phyloP scores from a whole-genome alignment of 2,888 invertebrate genomes.

The Gasteruption jaculator region DNA sequence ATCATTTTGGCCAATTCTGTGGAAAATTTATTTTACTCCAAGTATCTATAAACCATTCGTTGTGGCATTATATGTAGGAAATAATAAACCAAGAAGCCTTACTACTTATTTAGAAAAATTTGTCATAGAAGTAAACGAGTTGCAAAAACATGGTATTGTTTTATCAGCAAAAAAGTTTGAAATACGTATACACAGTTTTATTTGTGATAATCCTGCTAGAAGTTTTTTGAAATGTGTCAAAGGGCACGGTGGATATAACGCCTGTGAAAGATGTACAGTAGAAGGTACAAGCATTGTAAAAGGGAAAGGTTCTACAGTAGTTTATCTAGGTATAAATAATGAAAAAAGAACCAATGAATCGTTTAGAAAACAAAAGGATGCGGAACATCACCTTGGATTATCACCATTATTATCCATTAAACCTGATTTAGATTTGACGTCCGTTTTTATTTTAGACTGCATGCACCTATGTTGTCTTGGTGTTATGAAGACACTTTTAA shows the following conservation, averaged over 20 bases:
- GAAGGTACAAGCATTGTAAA: too few relatives aligned
- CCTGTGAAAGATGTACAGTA: constrained; percentile 17
- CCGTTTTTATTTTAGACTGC: not conserved
- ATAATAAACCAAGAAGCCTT: too few relatives aligned
- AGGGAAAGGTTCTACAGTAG: not conserved
- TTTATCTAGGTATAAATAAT: constrained; percentile 2
- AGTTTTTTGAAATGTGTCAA: constrained; percentile 13
- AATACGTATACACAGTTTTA: too few relatives aligned
- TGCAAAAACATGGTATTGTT: too few relatives aligned
- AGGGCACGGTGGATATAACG: constrained; percentile 10
- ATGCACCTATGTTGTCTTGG: constrained; percentile 7
- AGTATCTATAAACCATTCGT: too few relatives aligned
- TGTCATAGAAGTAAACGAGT: too few relatives aligned
- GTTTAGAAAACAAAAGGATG: constrained; percentile 5
- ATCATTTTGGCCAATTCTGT: too few relatives aligned
- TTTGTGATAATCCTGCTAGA: constrained; percentile 21
- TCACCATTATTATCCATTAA: constrained; percentile 6
- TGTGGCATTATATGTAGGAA: too few relatives aligned
- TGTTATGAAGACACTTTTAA: constrained; percentile 1
- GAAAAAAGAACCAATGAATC: constrained; percentile 9
- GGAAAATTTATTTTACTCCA: too few relatives aligned
- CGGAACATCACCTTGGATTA: constrained; percentile 9
- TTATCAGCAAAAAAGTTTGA: too few relatives aligned
- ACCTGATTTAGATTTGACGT: not conserved
- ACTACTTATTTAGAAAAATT: too few relatives aligned